Conservation (phyloP, 2,888 invertebrate species). For the Brenthis ino region DNA sequence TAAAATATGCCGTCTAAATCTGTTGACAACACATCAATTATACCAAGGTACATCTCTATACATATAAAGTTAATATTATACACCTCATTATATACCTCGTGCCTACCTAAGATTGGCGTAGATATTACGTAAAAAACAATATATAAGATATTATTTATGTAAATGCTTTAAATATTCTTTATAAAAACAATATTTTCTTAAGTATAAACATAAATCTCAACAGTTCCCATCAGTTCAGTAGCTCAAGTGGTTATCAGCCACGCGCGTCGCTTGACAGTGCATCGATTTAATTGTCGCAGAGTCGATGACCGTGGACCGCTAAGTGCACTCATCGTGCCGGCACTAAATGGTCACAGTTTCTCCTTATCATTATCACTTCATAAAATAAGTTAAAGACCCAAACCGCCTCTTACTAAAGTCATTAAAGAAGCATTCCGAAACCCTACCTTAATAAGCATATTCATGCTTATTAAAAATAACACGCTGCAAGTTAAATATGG, state of each 20-base stretch:
- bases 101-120: too few species aligned
- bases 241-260: constrained; percentile 37
- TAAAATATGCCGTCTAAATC: constrained; percentile 63
- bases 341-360: constrained; percentile 33
- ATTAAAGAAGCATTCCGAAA: constrained; percentile 9
- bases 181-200: too few species aligned
- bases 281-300: constrained; percentile 67
- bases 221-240: constrained; percentile 29
- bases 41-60: too few species aligned
- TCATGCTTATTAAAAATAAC: constrained; percentile 1
- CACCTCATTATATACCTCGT: too few species aligned
- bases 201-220: constrained; percentile 19
- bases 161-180: too few species aligned
- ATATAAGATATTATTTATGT: too few species aligned
- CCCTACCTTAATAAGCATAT: neutral
- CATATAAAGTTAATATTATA: too few species aligned
- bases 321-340: constrained; percentile 46
- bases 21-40: constrained; percentile 44
- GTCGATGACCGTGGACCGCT: constrained; percentile 73
- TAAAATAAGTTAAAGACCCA: constrained; percentile 8
- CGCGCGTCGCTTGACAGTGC: constrained; percentile 50
- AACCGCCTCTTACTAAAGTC: neutral
- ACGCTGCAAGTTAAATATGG: neutral
- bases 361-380: constrained; percentile 19
- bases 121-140: too few species aligned